A percentile compares a stretch with the other conserved stretches of the same genome.
These are phyloP conservation scores for Heterotis niloticus DNA, from an alignment of 2,113 vertebrate genomes.

Conservation along the genomic window DNA sequence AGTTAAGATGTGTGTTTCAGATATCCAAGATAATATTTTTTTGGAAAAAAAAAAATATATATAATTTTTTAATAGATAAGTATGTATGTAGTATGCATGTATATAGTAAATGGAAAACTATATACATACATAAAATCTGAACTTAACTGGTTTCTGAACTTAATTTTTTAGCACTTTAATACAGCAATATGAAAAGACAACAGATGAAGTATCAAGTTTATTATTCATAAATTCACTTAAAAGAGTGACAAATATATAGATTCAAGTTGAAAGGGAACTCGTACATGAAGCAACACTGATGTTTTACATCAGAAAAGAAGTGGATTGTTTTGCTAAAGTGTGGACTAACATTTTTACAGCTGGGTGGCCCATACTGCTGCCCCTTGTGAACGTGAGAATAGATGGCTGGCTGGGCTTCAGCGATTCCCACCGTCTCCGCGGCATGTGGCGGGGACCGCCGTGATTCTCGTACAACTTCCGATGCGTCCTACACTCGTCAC, in stretches of 20 bases:
- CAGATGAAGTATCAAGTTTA: slow-evolving; percentile 63
- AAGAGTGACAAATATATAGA: slow-evolving; percentile 49
- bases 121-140: slow-evolving; percentile 65
- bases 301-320: slow-evolving; percentile 52
- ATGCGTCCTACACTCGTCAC: background rate
- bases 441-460: slow-evolving; percentile 61
- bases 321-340: slow-evolving; percentile 64
- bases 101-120: slow-evolving; percentile 61
- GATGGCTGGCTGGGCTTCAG: slow-evolving; percentile 58
- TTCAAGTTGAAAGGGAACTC: slow-evolving; percentile 30
- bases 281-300: slow-evolving; percentile 34
- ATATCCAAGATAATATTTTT: slow-evolving; percentile 73
- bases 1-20: slow-evolving; percentile 83
- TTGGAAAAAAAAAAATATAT: slow-evolving; percentile 66
- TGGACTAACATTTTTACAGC: slow-evolving; percentile 64
- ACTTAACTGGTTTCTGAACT: slow-evolving; percentile 58
- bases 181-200: slow-evolving; percentile 53
- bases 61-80: slow-evolving; percentile 27
- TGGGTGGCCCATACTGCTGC: slow-evolving; percentile 66
- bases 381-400: slow-evolving; percentile 71
- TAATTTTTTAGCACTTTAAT: slow-evolving; percentile 44
- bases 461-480: slow-evolving; percentile 54
- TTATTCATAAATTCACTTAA: slow-evolving; percentile 67
- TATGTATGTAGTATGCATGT: background rate
- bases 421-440: slow-evolving; percentile 44